Conservation (phyloP, 2,888 invertebrate genomes). For the Drosophila barbarae region DNA sequence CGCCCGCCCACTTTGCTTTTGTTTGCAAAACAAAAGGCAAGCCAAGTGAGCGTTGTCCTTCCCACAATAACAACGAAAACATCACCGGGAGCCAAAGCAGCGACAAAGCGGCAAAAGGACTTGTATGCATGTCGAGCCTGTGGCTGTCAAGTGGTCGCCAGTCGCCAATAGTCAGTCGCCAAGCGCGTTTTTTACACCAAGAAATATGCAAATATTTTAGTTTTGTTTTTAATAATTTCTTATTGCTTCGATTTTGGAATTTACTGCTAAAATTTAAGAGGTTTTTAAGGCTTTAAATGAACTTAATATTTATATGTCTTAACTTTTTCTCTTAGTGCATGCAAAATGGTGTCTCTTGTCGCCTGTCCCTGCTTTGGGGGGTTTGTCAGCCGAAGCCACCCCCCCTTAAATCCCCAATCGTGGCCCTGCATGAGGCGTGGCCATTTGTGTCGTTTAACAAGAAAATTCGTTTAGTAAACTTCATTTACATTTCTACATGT, state of each 20-base stretch:
- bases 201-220: neutral
- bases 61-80: constrained; percentile 38
- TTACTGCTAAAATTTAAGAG: neutral
- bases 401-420: neutral
- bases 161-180: neutral
- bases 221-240: neutral
- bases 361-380: constrained; percentile 13
- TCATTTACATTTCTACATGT: constrained; percentile 47
- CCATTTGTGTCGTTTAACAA: constrained; percentile 52
- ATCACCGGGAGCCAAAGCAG: constrained; percentile 2
- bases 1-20: constrained; percentile 39
- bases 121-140: constrained; percentile 43
- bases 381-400: constrained; percentile 8
- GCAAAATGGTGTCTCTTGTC: constrained; percentile 57
- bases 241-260: neutral
- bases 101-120: constrained; percentile 13
- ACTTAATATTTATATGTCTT: too few species aligned
- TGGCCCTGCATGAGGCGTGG: constrained; percentile 51
- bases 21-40: constrained; percentile 59
- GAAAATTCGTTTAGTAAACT: constrained; percentile 69
- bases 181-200: neutral
- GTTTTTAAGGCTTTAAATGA: too few species aligned
- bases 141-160: constrained; percentile 59
- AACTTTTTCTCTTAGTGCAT: constrained; percentile 35
- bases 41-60: constrained; percentile 62